Percentiles rank a stretch among this genome's conserved stretches.
These are phyloP conservation scores for Alca torda DNA, from an alignment of 2,797 vertebrate genomes.

Conservation along the genomic window DNA sequence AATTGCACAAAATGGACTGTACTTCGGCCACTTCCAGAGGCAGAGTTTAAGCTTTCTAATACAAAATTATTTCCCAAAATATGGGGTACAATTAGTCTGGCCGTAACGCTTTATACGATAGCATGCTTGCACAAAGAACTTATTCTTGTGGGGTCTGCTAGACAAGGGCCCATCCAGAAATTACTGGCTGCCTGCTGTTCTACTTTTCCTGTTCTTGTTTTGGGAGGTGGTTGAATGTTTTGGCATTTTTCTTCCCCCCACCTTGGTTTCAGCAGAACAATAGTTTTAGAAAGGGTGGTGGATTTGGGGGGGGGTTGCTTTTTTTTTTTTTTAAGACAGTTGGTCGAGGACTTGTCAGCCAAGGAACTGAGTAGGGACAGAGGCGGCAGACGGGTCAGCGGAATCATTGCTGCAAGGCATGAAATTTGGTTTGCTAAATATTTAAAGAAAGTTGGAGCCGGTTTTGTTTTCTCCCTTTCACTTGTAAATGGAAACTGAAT, in stretches of 20 bases:
- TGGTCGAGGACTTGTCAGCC: constrained; percentile 28
- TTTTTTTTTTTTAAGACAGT: neutral
- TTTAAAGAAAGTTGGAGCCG: constrained; percentile 60
- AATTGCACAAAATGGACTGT: neutral
- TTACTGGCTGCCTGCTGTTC: neutral
- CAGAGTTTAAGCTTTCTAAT: neutral
- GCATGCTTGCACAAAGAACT: neutral
- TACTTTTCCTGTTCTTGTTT: constrained; percentile 43
- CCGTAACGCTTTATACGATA: neutral
- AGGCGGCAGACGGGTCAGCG: neutral
- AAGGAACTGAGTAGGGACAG: constrained; percentile 18
- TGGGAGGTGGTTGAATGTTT: neutral
- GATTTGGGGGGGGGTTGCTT: neutral
- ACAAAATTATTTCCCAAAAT: neutral
- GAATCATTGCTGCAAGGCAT: constrained; percentile 51
- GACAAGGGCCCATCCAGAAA: constrained; percentile 19
- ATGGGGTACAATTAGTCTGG: neutral
- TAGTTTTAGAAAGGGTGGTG: neutral
- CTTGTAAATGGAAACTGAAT: constrained; percentile 60
- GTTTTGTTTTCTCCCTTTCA: constrained; percentile 65
- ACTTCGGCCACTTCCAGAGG: neutral
- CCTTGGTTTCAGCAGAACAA: constrained; percentile 29
- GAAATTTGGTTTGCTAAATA: constrained; percentile 66
- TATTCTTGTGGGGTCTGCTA: constrained; percentile 7
- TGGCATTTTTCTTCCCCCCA: neutral